These are phyloP conservation scores for Gnathonemus echidnorhynchus DNA, from an alignment of 2,113 vertebrate species.

Conservation along the genomic window DNA sequence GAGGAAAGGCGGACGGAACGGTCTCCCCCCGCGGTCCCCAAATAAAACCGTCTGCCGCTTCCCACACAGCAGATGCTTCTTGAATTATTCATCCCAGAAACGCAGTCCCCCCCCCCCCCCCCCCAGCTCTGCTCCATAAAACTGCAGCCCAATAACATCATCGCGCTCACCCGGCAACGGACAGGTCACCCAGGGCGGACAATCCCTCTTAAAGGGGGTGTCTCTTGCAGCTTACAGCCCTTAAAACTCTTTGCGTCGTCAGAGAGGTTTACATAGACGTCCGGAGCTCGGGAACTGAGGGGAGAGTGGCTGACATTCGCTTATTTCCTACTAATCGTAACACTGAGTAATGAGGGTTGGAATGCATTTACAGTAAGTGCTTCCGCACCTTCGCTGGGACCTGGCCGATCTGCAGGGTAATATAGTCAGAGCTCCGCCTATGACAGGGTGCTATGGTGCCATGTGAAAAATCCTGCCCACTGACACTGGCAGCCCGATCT, in stretches of 20 bases:
- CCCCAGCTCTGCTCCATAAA: slow-evolving; percentile 35
- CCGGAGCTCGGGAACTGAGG: background rate
- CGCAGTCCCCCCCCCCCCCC: slow-evolving; percentile 51
- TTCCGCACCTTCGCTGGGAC: background rate
- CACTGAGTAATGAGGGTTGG: background rate
- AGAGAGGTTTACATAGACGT: background rate
- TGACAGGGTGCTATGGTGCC: background rate
- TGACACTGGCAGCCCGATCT: background rate
- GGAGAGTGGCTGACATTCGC: background rate
- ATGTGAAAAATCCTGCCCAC: background rate
- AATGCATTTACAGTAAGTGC: background rate
- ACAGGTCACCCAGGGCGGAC: slow-evolving; percentile 46
- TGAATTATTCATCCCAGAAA: slow-evolving; percentile 55
- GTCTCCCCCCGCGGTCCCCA: slow-evolving; percentile 4
- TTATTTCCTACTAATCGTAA: background rate
- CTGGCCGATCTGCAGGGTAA: background rate
- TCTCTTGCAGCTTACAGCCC: slow-evolving; percentile 18
- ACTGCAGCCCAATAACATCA: slow-evolving; percentile 58
- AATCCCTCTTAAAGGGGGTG: slow-evolving; percentile 31
- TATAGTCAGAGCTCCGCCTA: background rate
- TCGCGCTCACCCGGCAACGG: slow-evolving; percentile 39
- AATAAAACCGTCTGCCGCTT: slow-evolving; percentile 35
- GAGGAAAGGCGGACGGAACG: background rate
- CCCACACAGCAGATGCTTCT: slow-evolving; percentile 38
- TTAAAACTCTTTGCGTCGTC: slow-evolving; percentile 38